Evolutionary conservation across 2,113 vertebrate species (phyloP).

Genomic region (Rana temporaria): DNA sequence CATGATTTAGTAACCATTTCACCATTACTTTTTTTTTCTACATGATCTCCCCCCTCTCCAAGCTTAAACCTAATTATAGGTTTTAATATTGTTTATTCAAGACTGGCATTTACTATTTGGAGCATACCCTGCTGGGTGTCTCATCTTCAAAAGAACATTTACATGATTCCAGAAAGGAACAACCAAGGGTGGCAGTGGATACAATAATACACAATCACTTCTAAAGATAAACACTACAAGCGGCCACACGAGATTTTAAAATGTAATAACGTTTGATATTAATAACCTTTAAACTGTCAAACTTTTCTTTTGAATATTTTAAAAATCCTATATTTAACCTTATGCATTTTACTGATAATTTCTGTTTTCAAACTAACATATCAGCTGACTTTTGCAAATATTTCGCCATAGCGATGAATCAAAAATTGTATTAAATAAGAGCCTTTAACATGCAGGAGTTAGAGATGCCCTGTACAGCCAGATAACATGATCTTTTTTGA

Average conservation of each 20-base stretch:
- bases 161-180: background rate
- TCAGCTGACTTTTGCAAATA: no score
- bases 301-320: no score
- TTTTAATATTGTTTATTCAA: background rate
- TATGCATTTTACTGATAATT: no score
- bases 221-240: background rate
- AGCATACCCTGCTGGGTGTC: background rate
- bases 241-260: background rate
- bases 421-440: no score
- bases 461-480: no score
- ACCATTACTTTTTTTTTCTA: background rate
- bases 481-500: no score
- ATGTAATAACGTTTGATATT: no score
- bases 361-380: no score
- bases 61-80: background rate
- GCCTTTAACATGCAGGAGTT: no score
- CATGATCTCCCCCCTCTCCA: background rate
- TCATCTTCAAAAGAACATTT: background rate
- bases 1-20: background rate
- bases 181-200: background rate
- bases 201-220: background rate
- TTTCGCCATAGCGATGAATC: no score
- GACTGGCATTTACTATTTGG: background rate
- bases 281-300: no score
- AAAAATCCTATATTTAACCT: no score